Conservation (phyloP, 1,140 invertebrate genomes). For the Hirudo medicinalis region DNA sequence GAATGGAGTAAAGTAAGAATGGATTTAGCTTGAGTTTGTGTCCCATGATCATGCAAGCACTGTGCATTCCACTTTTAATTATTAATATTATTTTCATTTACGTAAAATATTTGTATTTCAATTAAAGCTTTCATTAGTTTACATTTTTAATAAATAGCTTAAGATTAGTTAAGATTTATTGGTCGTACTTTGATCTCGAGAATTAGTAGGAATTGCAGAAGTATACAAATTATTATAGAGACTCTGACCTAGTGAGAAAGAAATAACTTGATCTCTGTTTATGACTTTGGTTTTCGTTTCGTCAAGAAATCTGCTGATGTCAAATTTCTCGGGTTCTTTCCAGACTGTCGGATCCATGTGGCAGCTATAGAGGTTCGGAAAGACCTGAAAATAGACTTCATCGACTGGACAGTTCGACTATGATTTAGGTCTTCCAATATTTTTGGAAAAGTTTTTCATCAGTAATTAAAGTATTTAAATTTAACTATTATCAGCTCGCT, state of each 20-base stretch:
- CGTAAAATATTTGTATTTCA: no score
- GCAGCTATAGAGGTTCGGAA: slow-evolving; percentile 8
- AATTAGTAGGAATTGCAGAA: not conserved
- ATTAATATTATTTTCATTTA: not conserved
- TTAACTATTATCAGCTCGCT: no score
- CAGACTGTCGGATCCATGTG: slow-evolving; percentile 23
- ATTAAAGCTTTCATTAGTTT: not conserved
- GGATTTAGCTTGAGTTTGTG: no score
- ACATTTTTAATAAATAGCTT: not conserved
- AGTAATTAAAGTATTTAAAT: no score
- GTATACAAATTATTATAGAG: not conserved
- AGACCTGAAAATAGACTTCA: slow-evolving; percentile 35
- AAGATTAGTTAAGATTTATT: not conserved
- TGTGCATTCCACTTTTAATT: no score
- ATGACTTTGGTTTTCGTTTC: slow-evolving; percentile 15
- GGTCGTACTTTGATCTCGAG: no score
- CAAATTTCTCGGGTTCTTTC: slow-evolving; percentile 24
- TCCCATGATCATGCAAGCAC: no score
- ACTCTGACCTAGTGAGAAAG: slow-evolving; percentile 1
- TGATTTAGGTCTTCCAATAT: no score
- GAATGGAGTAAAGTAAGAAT: no score
- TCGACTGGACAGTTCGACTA: no score
- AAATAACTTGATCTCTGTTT: slow-evolving; percentile 7
- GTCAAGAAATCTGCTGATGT: slow-evolving; percentile 21
- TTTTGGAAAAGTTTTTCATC: no score